Percentiles rank a stretch among this genome's conserved stretches.
Conservation (phyloP, 2,888 invertebrate species). For the Ecliptopera silaceata region DNA sequence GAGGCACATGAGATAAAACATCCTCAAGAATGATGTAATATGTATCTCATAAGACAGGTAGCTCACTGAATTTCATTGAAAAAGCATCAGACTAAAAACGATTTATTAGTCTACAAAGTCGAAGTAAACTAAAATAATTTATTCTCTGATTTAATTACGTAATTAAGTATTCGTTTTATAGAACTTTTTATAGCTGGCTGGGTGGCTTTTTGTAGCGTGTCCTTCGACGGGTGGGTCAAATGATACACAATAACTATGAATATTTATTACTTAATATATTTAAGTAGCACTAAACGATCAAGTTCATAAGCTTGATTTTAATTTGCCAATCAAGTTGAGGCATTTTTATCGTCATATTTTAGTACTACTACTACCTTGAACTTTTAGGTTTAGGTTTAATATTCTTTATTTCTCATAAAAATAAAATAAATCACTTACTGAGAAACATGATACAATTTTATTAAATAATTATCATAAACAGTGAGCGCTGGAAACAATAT, state of each 20-base stretch:
- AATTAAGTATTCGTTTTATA: neutral
- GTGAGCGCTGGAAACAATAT: too few species aligned
- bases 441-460: too few species aligned
- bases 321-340: neutral
- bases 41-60: too few species aligned
- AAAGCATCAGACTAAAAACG: too few species aligned
- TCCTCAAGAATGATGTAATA: too few species aligned
- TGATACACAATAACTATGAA: constrained; percentile 2
- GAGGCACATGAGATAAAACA: too few species aligned
- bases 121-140: neutral
- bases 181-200: neutral
- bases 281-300: constrained; percentile 13
- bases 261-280: constrained; percentile 16
- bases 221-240: constrained; percentile 12
- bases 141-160: neutral
- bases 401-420: too few species aligned
- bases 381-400: too few species aligned
- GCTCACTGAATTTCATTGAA: too few species aligned
- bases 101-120: too few species aligned
- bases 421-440: too few species aligned
- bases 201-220: neutral
- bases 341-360: neutral
- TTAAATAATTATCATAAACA: too few species aligned
- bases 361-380: neutral
- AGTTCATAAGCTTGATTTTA: constrained; percentile 6